Evolutionary conservation across 2,113 vertebrate species (phyloP), one percentile per base, ranked within the genome.

Genomic region (Cromileptes altivelis): DNA sequence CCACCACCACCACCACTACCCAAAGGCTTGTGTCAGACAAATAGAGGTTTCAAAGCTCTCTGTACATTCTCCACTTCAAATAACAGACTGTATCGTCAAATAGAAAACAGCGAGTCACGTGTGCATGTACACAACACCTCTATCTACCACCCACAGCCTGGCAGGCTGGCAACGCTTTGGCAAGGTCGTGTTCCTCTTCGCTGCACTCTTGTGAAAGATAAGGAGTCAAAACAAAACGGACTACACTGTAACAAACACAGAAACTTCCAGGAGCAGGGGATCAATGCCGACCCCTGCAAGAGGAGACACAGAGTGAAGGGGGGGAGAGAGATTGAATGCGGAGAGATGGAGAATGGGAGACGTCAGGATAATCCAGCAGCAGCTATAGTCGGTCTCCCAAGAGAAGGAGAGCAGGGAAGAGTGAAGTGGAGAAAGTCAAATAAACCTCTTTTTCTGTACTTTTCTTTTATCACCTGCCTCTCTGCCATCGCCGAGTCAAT

Each of bases 401-500:
- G 77, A 88, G 74, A 67, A 73, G 75, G 69, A 60, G 62, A 61
- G 69, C 25, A 7, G 58, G 63, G 50, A 75, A 71, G 69, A 85
- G 70, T 27, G 70, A 81, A 81, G 82, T 62, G 70, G 70, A 63
- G 76, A 75, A 87, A 91, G 80, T 83, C 81, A 85, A 90, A 89
- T 82, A 85, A 90, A 90, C 69, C 88, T 84, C 71, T 86, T 58
- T 72, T 83, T 85, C 75, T 78, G 25, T 70, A 75, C 68, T 84
- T 75, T 89, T 78, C 83, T 87, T 91, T 93, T 88, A 91, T 93
- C 93, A 88, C 80, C 79, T 89, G 89, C 85, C 75, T 86, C 78
- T 78, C 82, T 82, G 85, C 84, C 87, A 84, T 92, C 83, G 9
- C 78, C 0, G 12, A 86, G 84, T 90, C 87, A 69, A 85, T 82